Conservation (phyloP, 2,888 invertebrate species). For the Pollenia griseotomentosa region DNA sequence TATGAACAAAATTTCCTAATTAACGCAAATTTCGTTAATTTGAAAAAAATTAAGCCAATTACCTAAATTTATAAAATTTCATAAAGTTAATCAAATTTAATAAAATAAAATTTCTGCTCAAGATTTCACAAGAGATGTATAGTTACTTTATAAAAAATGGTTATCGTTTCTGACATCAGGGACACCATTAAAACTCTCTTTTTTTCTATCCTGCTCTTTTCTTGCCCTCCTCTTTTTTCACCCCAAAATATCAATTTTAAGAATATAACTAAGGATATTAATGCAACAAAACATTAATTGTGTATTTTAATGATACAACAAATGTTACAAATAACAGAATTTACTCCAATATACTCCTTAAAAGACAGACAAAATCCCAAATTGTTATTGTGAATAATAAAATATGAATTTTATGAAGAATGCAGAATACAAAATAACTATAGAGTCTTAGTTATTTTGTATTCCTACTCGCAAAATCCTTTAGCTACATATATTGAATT, state of each 20-base stretch:
- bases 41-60: too few relatives aligned
- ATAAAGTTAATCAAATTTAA: too few relatives aligned
- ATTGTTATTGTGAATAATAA: conserved; percentile 57
- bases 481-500: background rate
- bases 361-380: conserved; percentile 18
- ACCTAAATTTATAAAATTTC: too few relatives aligned
- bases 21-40: too few relatives aligned
- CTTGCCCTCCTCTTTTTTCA: background rate
- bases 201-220: background rate
- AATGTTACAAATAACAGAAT: conserved; percentile 36
- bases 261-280: background rate
- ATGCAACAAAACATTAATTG: conserved; percentile 38
- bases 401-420: conserved; percentile 38
- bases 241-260: background rate
- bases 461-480: background rate
- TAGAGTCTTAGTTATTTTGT: too few relatives aligned
- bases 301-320: conserved; percentile 54
- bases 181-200: too few relatives aligned
- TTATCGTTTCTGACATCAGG: too few relatives aligned
- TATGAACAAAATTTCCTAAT: too few relatives aligned
- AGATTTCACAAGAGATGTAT: too few relatives aligned
- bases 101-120: too few relatives aligned
- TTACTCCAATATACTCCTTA: background rate
- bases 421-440: background rate
- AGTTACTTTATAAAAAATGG: too few relatives aligned